Evolutionary conservation across 1,140 invertebrate species (phyloP).

Genomic region (Scaptodrosophila lebanonensis): DNA sequence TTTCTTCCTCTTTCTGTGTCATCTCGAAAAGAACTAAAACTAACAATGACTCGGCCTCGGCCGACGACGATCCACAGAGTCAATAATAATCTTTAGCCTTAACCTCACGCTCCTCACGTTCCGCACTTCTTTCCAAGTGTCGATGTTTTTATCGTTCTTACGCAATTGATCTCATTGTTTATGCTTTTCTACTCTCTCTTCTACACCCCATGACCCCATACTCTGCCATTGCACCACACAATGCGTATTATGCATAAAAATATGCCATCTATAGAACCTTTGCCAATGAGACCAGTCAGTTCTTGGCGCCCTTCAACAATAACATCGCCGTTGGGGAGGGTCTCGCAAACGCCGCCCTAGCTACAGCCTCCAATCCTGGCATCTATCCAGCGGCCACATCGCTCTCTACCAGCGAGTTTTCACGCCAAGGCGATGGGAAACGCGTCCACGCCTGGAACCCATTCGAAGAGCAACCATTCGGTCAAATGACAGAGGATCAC

Average conservation of each 20-base stretch:
- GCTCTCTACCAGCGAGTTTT: constrained; percentile 62
- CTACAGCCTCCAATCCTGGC: constrained; percentile 60
- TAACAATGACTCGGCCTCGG: constrained; percentile 35
- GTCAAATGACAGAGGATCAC: constrained; percentile 88
- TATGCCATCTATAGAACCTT: constrained; percentile 80
- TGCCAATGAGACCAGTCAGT: constrained; percentile 85
- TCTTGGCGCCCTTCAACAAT: constrained; percentile 85
- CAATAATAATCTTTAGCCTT: constrained; percentile 50
- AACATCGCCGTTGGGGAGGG: constrained; percentile 48
- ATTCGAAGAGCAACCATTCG: constrained; percentile 87
- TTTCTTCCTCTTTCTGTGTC: constrained; percentile 21
- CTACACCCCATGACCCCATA: not conserved
- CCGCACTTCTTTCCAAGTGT: not conserved
- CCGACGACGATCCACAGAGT: constrained; percentile 41
- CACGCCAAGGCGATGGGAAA: constrained; percentile 52
- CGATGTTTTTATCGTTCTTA: not conserved
- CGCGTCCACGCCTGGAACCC: constrained; percentile 86
- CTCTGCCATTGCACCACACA: constrained; percentile 9
- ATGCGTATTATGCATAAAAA: constrained; percentile 22
- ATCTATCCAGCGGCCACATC: constrained; percentile 51
- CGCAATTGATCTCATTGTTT: constrained; percentile 5
- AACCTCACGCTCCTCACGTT: constrained; percentile 7
- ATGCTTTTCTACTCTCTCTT: constrained; percentile 14
- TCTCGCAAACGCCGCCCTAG: constrained; percentile 33
- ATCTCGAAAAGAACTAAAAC: constrained; percentile 42